A percentile compares a stretch with the other conserved stretches of the same genome.
Evolutionary conservation across 2,113 vertebrate genomes (phyloP).

Genomic region (Oncorhynchus clarkii): DNA sequence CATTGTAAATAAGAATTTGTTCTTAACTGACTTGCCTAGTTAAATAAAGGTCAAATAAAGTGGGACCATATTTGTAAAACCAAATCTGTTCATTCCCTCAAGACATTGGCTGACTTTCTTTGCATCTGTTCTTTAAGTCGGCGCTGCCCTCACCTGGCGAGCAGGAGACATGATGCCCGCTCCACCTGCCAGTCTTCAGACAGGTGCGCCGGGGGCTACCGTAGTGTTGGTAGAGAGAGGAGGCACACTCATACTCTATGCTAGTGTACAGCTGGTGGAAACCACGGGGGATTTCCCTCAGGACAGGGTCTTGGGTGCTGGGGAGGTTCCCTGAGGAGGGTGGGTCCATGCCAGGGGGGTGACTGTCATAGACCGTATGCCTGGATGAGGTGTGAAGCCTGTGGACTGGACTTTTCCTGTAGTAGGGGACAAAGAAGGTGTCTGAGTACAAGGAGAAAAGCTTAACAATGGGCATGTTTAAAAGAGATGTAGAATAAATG

Average conservation of each 20-base stretch:
- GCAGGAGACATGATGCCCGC: constrained; percentile 84
- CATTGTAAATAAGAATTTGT: too few relatives aligned
- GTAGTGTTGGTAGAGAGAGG: constrained; percentile 79
- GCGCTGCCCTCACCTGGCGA: constrained; percentile 80
- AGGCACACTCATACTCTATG: constrained; percentile 85
- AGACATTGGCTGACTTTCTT: not conserved
- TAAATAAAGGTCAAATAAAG: too few relatives aligned
- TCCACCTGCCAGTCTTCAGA: constrained; percentile 88
- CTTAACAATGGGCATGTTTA: too few relatives aligned
- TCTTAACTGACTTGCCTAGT: too few relatives aligned
- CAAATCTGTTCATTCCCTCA: not conserved
- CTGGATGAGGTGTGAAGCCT: constrained; percentile 77
- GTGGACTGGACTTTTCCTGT: constrained; percentile 80
- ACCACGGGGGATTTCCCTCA: constrained; percentile 75
- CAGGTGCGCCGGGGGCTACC: constrained; percentile 86
- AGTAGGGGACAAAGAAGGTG: constrained; percentile 11
- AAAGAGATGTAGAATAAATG: too few relatives aligned
- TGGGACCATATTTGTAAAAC: not conserved
- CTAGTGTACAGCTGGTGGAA: constrained; percentile 82
- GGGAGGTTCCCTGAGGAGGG: constrained; percentile 37
- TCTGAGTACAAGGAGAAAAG: too few relatives aligned
- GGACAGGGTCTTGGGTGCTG: constrained; percentile 62
- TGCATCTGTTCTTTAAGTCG: not conserved
- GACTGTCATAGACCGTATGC: constrained; percentile 58
- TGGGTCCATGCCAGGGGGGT: constrained; percentile 31